Evolutionary conservation across 2,888 invertebrate genomes (phyloP), one percentile per base, ranked within the genome.

Genomic region (Melangyna quadrimaculata): DNA sequence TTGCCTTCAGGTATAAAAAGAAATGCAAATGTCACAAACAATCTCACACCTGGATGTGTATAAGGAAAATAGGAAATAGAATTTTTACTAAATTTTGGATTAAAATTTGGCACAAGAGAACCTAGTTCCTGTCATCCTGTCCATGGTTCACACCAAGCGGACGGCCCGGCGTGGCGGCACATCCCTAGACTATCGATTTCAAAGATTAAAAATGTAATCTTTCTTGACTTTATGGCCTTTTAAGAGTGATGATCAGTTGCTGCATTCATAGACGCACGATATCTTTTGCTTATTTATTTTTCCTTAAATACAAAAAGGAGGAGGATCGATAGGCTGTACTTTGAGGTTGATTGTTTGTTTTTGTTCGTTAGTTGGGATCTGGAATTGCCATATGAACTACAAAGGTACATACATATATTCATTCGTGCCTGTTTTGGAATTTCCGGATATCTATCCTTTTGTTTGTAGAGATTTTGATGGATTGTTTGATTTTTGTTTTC

Each of bases 271-370:
- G 32, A 73, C 63, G 73, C 86, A 86, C 86, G 77, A 81, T 70
- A 67, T 67, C 61, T 51, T 48, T 27, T 53, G 7, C 19, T 19
- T 19, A 9, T 35, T 35, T 19, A 17, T 10, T 57, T n/a, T 17
- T 32, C 4, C 19, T n/a, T n/a, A 32, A 55, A 55, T 2, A 55
- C 3, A 69, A 48, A 40, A 27, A 22, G 70, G 61, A 69, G 55
- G 61, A 84, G 75, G 83, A 79, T 75, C 80, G 59, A 84, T 55
- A 71, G 84, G 84, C 75, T 55, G 77, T 70, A 45, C 65, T 73
- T 77, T 86, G 81, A 84, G 77, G 86, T 81, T 77, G 81, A 81
- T 86, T 81, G 81, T 86, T 86, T 86, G 81, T 77, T 86, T 75
- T 80, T 80, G 83, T 83, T 78, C 27, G 71, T 45, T 43, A 48